Evolutionary conservation across 2,797 vertebrate species (phyloP), one percentile per base, ranked within the genome.

Genomic region (Dendrocincla tyrannina): DNA sequence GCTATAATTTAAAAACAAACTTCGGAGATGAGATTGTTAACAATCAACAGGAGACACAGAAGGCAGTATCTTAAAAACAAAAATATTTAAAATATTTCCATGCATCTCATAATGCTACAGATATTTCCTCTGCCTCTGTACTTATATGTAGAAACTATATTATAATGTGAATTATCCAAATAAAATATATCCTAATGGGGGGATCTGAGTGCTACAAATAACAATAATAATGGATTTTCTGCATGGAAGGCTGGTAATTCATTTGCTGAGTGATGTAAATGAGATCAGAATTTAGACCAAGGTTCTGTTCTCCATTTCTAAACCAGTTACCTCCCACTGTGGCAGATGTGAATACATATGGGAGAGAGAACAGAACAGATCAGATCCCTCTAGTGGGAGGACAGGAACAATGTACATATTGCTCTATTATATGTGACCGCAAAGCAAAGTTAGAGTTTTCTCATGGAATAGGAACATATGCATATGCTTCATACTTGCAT

Each of bases 281-380:
- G 49, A 81, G 76, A 83, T 69, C 46, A 91, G 59, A 86, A 86
- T 93, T 85, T 55, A 88, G 42, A 53, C 69, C 63, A 81, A 69
- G 46, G 17, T 59, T 93, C 89, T 81, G 62, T 86, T 95, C 58
- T 88, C 63, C 28, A 13, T 58, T 90, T 77, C 83, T 68, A 91
- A 95, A 88, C 16, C 0, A 1, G 67, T 75, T 88, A 47, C 77
- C 85, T 91, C 90, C 91, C 79, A 84, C 73, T 72, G 5, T 81
- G 66, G 62, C 93, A 94, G 91, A 86, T 90, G 85, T 78, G 67
- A 78, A 73, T 69, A 75, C 85, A 72, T 88, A 88, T 58, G 76
- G 91, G 59, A 72, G 63, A 84, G 77, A 59, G 79, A 96, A 84
- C 81, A 92, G 59, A 85, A 56, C 7, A 1, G 79, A 94, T 58